Base-by-base conservation (phyloP, 1,140 invertebrate genomes). In the Camponotus pennsylvanicus region DNA sequence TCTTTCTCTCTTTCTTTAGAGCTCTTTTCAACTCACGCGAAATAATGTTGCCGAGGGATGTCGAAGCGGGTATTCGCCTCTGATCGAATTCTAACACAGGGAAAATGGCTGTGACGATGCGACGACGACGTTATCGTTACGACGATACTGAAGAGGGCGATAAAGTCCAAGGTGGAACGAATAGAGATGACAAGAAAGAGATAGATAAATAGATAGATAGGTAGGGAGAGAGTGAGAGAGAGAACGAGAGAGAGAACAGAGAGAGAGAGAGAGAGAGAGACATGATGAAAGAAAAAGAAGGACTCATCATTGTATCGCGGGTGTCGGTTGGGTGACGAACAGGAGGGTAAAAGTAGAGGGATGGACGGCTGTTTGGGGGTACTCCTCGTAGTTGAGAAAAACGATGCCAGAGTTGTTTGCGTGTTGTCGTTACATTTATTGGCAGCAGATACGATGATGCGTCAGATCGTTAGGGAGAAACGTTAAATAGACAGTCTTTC, bases 401-500 rank as follows among this genome's bases (percentile, higher is more conserved):
- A 73, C n/a, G 75, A 57, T 40, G 9, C 76, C 40, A 1, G 34
- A 55, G 66, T 73, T 64, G 66, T 86, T 78, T 79, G 70, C 66
- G 76, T 86, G 63, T 76, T 37, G 37, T 18, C 52, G 71, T 90
- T 75, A 78, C 88, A 76, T 87, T 89, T 85, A 89, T 89, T 85
- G 88, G 40, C 59, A 70, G 61, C 13, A 87, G 89, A 90, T 89
- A 87, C 55, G 79, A 21, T 89, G 88, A 90, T 90, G 89, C 73
- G 89, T 75, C 61, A 37, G 88, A 90, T 90, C 89, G 88, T 90
- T 89, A 90, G 85, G 73, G 32, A 34, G 67, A 57, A 11, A 73
- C 40, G 61, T 88, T 82, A 83, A 89, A 89, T 70, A 84, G 79
- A 79, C 69, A 80, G 73, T 42, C 70, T 83, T 61, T 82, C 55